These are phyloP conservation scores for Cotesia vestalis DNA, from an alignment of 1,140 invertebrate species.

Conservation along the genomic window DNA sequence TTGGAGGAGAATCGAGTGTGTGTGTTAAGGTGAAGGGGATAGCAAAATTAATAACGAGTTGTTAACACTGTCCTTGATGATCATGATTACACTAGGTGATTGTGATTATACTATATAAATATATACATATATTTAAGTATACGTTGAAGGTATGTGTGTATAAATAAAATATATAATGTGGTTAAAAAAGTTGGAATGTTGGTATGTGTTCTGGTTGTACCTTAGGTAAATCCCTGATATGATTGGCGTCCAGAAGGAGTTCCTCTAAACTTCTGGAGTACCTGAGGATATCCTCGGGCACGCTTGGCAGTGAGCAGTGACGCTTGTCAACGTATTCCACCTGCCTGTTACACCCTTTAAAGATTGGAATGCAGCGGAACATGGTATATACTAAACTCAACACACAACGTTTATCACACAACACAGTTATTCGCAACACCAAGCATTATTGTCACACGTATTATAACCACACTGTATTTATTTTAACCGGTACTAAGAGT, in stretches of 20 bases:
- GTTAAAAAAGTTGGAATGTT: slow-evolving; percentile 6
- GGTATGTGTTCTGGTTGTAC: slow-evolving; percentile 64
- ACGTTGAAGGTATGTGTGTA: too few species aligned
- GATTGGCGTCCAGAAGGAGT: slow-evolving; percentile 96
- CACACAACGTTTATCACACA: slow-evolving; percentile 32
- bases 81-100: too few species aligned
- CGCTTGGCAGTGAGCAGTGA: slow-evolving; percentile 93
- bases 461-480: background rate
- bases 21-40: too few species aligned
- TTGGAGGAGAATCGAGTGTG: too few species aligned
- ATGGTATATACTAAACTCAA: slow-evolving; percentile 63
- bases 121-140: background rate
- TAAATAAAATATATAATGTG: background rate
- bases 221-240: slow-evolving; percentile 96
- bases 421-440: slow-evolving; percentile 53
- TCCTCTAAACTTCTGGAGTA: slow-evolving; percentile 97
- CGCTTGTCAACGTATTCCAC: slow-evolving; percentile 99
- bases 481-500: slow-evolving; percentile 4
- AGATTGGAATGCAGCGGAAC: slow-evolving; percentile 98
- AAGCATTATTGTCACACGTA: slow-evolving; percentile 39
- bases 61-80: too few species aligned
- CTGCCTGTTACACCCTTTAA: slow-evolving; percentile 98
- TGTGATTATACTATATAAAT: too few species aligned
- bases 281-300: slow-evolving; percentile 96
- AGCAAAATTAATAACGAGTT: too few species aligned